Evolutionary conservation across 1,140 invertebrate species (phyloP), one percentile per base, ranked within the genome.

Genomic region (Drosophila sturtevanti): DNA sequence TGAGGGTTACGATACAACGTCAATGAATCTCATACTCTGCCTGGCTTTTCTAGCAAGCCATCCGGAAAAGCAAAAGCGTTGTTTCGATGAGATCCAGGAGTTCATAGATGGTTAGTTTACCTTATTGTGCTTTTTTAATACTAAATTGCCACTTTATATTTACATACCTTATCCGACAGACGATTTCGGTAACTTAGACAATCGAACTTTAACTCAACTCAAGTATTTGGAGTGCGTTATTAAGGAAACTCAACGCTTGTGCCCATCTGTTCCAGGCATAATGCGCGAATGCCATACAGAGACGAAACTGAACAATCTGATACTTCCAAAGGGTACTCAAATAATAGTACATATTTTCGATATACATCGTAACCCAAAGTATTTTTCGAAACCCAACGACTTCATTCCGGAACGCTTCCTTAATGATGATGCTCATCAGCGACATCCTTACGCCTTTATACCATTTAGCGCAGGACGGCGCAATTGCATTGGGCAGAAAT

Each of bases 331-430:
- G 7, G 93, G 92, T 16, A 92, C 92, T n/a, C 92, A 91, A n/a
- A 92, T 93, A 2, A 73, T 92, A 2, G 80, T 94, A 21, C 68
- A 86, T 16, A 91, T 91, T 22, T 93, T 93, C 51, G 92, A 92
- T 61, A 80, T 95, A 35, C 95, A 96, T 77, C 92, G 94, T 55
- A 92, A 94, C 81, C 89, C 92, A 22, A 85, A 90, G 3, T 48
- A 93, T 60, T 97, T 94, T 90, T 18, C 93, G n/a, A n/a, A 97
- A 81, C 96, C 97, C 0, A 91, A 95, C 7, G 92, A 90, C 27
- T 97, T 96, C 81, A 93, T 95, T 85, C 97, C 97, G 0, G 95
- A 97, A 34, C 92, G 96, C 86, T 97, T 97, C 92, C 80, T 56
- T 79, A 44, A 92, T 95, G 89, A 97, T 96, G 92, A 84, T 93